phyloP scores from a whole-genome alignment of 2,888 invertebrate genomes.

The Spicauda simplicius region DNA sequence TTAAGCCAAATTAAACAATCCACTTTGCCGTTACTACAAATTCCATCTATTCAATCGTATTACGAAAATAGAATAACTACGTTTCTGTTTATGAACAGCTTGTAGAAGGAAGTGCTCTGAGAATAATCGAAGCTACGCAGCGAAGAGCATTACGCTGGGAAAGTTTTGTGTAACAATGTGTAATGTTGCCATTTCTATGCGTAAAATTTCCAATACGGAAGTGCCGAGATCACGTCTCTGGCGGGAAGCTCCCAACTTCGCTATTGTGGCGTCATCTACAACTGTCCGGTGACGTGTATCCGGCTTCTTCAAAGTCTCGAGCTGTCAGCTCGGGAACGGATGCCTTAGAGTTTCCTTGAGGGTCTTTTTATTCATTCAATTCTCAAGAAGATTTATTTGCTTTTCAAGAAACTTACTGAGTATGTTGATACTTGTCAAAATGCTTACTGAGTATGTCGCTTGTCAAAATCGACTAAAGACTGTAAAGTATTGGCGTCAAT shows the following conservation, averaged over 20 bases:
- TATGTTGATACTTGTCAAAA: conserved; percentile 31
- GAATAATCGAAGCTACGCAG: conserved; percentile 68
- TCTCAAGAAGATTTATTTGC: conserved; percentile 68
- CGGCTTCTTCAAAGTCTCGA: conserved; percentile 81
- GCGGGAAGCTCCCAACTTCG: conserved; percentile 64
- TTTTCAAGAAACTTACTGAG: conserved; percentile 44
- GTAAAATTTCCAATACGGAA: conserved; percentile 71
- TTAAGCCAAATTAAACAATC: not conserved
- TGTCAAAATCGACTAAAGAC: too few relatives aligned
- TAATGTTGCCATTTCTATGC: conserved; percentile 84
- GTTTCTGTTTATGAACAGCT: conserved; percentile 67
- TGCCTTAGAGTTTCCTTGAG: conserved; percentile 75
- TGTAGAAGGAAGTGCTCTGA: conserved; percentile 65
- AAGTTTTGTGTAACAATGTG: conserved; percentile 81
- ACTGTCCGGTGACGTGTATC: conserved; percentile 79
- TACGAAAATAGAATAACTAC: conserved; percentile 48
- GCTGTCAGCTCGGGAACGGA: conserved; percentile 76
- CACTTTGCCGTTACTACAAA: not conserved
- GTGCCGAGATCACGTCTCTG: conserved; percentile 57
- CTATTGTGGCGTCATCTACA: conserved; percentile 81
- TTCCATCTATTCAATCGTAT: conserved; percentile 12
- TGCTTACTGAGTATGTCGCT: not conserved
- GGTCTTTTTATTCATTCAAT: conserved; percentile 73
- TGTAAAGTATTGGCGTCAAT: not conserved
- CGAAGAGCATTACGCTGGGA: conserved; percentile 73